These are phyloP conservation scores for Panagrolaimus sp. DNA, from an alignment of 1,140 invertebrate genomes.

Conservation along the genomic window DNA sequence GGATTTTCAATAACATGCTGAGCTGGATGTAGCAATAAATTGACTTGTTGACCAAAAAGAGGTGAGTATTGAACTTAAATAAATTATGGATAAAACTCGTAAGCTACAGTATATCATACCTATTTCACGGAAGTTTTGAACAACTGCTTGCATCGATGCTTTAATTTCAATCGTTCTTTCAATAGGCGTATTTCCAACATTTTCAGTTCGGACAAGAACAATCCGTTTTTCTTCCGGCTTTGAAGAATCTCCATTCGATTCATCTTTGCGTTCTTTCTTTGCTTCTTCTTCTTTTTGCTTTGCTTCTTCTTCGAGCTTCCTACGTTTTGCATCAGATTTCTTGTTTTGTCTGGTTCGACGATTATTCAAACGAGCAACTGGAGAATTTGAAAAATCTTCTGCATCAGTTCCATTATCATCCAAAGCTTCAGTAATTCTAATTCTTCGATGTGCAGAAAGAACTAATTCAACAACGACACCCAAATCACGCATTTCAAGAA, in stretches of 20 bases:
- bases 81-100: slow-evolving; percentile 18
- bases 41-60: slow-evolving; percentile 61
- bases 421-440: slow-evolving; percentile 41
- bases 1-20: slow-evolving; percentile 94
- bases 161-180: slow-evolving; percentile 89
- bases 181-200: slow-evolving; percentile 81
- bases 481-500: slow-evolving; percentile 91
- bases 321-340: slow-evolving; percentile 6
- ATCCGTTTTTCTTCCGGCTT: slow-evolving; percentile 61
- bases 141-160: slow-evolving; percentile 61
- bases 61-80: slow-evolving; percentile 49
- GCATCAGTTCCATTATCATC: slow-evolving; percentile 24
- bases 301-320: slow-evolving; percentile 13
- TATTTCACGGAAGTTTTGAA: slow-evolving; percentile 94
- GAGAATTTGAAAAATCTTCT: slow-evolving; percentile 13
- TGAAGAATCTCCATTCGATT: neutral
- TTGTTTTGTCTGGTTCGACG: slow-evolving; percentile 26
- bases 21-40: slow-evolving; percentile 89
- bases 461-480: slow-evolving; percentile 78
- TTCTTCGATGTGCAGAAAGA: slow-evolving; percentile 62
- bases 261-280: slow-evolving; percentile 66
- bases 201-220: slow-evolving; percentile 90
- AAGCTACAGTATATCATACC: slow-evolving; percentile 66
- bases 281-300: slow-evolving; percentile 35
- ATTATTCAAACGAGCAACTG: slow-evolving; percentile 31